Base-by-base conservation (phyloP, 2,797 vertebrate genomes). In the Tenualosa ilisha region DNA sequence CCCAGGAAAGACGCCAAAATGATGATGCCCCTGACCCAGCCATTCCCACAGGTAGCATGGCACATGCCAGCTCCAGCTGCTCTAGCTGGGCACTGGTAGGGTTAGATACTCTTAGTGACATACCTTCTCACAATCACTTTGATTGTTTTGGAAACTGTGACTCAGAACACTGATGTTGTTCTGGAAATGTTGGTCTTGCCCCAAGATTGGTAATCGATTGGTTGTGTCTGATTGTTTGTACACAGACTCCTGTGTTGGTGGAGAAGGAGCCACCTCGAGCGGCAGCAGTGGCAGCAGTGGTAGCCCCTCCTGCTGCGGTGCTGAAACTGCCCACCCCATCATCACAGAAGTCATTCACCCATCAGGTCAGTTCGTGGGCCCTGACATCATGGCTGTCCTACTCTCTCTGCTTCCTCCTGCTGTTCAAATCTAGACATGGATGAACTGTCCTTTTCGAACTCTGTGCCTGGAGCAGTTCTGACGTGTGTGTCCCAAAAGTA, bases 1-100 rank as follows among this genome's bases (percentile, higher is more conserved):
- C 98, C 98, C 6, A 93, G 98, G 87, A 99, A 99, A 92, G 98
- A 99, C 63, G 86, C 95, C 49, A 97, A 98, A 85, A 96, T 97
- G 83, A 89, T 97, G 81, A 92, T 96, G 0, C 86, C 97, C 75
- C 91, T 95, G 24, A 85, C 97, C 13, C 95, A 94, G 1, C 91
- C 97, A 40, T 96, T 97, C 91, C 93, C 96, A 91, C 95, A 95
- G 95, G 95, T 96, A 90, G 5, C 15, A 6, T 13, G 31, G 24
- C 12, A 46, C 6, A 20, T 0, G 37, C 59, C 59, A 63, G n/a
- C n/a, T 24, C 1, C 22, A 51, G 1, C 8, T 12, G 50, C 50
- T 51, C 50, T 9, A 51, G 8, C 50, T 51, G 46, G 46, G 46
- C 46, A 49, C 46, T 49, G 3, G 31, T 46, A 46, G 46, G 46